phyloP scores from a whole-genome alignment of 2,797 vertebrate species.

The Dermochelys coriacea region DNA sequence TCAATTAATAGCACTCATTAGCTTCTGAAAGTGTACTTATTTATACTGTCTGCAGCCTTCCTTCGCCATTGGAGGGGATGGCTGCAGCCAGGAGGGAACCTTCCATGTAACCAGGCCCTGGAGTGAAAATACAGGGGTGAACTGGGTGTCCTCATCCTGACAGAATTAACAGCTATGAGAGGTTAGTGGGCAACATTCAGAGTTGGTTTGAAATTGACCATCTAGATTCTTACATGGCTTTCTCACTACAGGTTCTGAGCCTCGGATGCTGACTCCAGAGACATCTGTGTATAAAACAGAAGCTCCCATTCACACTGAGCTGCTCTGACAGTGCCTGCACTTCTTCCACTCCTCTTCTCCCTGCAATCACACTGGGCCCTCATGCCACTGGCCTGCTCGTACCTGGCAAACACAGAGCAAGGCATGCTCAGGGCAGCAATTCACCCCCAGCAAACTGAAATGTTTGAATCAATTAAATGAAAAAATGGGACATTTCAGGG shows the following conservation, averaged over 20 bases:
- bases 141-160: background rate
- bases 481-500: background rate
- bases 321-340: background rate
- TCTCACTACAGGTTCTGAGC: background rate
- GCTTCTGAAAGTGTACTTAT: no score
- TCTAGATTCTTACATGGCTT: background rate
- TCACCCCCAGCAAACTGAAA: background rate
- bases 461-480: background rate
- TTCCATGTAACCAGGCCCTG: background rate
- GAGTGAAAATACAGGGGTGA: background rate
- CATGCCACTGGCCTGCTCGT: background rate
- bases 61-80: no score
- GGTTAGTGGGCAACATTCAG: background rate
- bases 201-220: background rate
- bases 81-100: no score
- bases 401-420: background rate
- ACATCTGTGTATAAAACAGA: background rate
- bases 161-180: background rate
- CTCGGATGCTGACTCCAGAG: background rate
- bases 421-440: background rate
- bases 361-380: no score
- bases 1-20: no score
- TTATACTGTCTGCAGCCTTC: no score
- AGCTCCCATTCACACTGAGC: background rate
- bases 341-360: background rate